Base-by-base conservation (phyloP, 2,113 vertebrate genomes). In the Tylochromis polylepis region DNA sequence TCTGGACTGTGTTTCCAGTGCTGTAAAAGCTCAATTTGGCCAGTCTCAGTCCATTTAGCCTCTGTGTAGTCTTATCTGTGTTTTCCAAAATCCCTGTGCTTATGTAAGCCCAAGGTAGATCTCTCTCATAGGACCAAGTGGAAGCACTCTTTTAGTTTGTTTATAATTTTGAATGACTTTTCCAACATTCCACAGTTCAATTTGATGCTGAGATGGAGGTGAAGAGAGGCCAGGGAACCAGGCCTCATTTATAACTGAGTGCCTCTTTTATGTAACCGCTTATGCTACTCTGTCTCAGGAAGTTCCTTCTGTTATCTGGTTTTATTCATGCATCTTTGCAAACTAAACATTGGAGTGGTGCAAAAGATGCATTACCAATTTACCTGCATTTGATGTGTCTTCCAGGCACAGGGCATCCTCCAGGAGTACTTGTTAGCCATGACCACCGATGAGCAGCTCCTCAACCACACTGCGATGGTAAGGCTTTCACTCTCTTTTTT, bases 401-500 rank as follows among this genome's bases (percentile, higher is more conserved):
- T 87, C 2, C 95, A 99, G 99, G 97, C 98, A 84, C 97, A 98
- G 41, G 98, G 97, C 60, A 90, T 97, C 92, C 97, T 99, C 53
- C 97, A 99, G 95, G 97, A 98, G 58, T 99, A 99, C 94, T 95
- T 99, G 92, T 95, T 99, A 89, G 97, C 98, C 93, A 97, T 99
- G 96, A 99, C 98, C 88, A 98, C 98, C 0, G 97, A 98, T 41
- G 98, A 99, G 95, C 97, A 98, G 94, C 97, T 99, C 88, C 95
- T 97, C 89, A 95, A 95, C 89, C 98, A 97, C 92, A 98, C 98
- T 6, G 96, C 97, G 41, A 97, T 99, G 98, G 99, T 99, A 97
- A 94, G 94, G 46, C 60, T 11, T 18, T 8, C 8, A 27, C 11
- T 38, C 8, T 11, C 12, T 16, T 49, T 38, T 15, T 3, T 15